These are phyloP conservation scores for Drosophila mulleri DNA, from an alignment of 2,888 invertebrate species.

Conservation along the genomic window DNA sequence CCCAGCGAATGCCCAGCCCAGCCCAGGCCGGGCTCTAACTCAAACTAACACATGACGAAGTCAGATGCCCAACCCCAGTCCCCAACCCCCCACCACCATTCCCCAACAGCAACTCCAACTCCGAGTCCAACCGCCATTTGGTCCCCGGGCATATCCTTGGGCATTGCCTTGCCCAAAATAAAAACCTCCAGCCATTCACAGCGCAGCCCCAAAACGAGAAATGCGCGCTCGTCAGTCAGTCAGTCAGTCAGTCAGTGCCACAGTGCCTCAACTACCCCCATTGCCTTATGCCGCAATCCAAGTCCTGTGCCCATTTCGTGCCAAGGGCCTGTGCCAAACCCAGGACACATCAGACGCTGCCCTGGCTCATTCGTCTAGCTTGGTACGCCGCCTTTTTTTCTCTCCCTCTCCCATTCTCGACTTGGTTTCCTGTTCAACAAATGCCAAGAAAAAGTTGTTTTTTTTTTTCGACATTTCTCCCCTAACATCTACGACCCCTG, in stretches of 20 bases:
- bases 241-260: slow-evolving; percentile 39
- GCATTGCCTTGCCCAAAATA: slow-evolving; percentile 79
- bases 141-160: slow-evolving; percentile 73
- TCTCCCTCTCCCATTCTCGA: slow-evolving; percentile 22
- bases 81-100: neutral
- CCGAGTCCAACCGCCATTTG: slow-evolving; percentile 19
- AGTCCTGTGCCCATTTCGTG: slow-evolving; percentile 42
- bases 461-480: slow-evolving; percentile 47
- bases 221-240: slow-evolving; percentile 75
- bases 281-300: slow-evolving; percentile 14
- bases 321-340: slow-evolving; percentile 52
- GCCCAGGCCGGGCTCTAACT: slow-evolving; percentile 47
- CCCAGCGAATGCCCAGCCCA: slow-evolving; percentile 53
- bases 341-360: slow-evolving; percentile 60
- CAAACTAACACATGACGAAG: slow-evolving; percentile 67
- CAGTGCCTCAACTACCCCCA: neutral
- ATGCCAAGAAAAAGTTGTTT: slow-evolving; percentile 78
- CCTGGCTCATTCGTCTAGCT: slow-evolving; percentile 68
- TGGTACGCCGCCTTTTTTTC: slow-evolving; percentile 65
- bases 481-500: slow-evolving; percentile 24
- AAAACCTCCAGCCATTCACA: slow-evolving; percentile 55
- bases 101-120: neutral
- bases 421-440: slow-evolving; percentile 78
- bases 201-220: slow-evolving; percentile 56
- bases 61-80: slow-evolving; percentile 3